These are phyloP conservation scores for Papilio aristodemus DNA, from an alignment of 1,140 invertebrate species.

Conservation along the genomic window DNA sequence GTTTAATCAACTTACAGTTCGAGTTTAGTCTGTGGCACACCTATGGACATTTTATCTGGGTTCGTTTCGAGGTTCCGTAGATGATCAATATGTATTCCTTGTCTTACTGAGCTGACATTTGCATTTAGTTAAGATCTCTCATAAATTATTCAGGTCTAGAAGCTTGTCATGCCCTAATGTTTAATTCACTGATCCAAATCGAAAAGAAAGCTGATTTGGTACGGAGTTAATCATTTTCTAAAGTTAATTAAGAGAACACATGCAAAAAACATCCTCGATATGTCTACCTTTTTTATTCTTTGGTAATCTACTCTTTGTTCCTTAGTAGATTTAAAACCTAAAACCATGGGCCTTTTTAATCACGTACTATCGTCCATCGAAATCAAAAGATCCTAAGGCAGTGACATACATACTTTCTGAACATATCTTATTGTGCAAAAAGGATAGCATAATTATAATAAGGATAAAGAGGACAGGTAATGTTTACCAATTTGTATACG, in stretches of 20 bases:
- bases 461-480: too few relatives aligned
- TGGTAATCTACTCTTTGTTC: too few relatives aligned
- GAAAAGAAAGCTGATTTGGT: slow-evolving; percentile 1
- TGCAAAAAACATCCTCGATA: neutral
- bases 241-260: neutral
- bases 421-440: too few relatives aligned
- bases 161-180: neutral
- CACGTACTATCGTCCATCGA: too few relatives aligned
- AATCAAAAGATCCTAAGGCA: too few relatives aligned
- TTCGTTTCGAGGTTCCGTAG: neutral
- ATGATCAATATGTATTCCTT: neutral
- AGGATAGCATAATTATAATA: too few relatives aligned
- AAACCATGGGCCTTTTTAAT: too few relatives aligned
- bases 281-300: neutral
- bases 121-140: slow-evolving; percentile 13
- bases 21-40: neutral
- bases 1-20: neutral
- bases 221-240: slow-evolving; percentile 9
- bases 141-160: slow-evolving; percentile 5
- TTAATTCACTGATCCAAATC: slow-evolving; percentile 9
- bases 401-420: too few relatives aligned
- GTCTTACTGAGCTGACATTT: neutral
- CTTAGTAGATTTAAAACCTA: too few relatives aligned
- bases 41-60: neutral
- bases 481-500: too few relatives aligned